Evolutionary conservation across 1,140 invertebrate genomes (phyloP).

Genomic region (Propsilocerus akamusi): DNA sequence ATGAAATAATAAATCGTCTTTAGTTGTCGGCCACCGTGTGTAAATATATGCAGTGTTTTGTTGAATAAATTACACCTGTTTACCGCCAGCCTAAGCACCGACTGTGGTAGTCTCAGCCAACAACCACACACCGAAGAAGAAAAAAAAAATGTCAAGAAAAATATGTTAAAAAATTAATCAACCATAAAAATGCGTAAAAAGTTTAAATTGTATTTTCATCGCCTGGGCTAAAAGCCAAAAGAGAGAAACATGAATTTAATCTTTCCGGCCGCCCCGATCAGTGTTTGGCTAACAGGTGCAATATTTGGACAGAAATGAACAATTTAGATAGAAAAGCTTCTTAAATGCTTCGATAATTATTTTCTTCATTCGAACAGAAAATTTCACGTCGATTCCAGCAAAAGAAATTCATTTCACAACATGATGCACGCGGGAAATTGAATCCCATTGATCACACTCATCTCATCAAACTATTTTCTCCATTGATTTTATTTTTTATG

Average conservation of each 20-base stretch:
- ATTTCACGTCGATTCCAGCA: slow-evolving; percentile 1
- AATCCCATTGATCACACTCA: too few relatives aligned
- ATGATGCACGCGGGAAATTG: too few relatives aligned
- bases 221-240: too few relatives aligned
- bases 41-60: slow-evolving; percentile 3
- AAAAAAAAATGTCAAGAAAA: background rate
- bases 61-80: slow-evolving; percentile 4
- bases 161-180: slow-evolving; percentile 2
- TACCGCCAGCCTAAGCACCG: background rate
- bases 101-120: too few relatives aligned
- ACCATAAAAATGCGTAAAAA: background rate
- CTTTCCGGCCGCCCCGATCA: too few relatives aligned
- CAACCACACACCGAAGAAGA: background rate
- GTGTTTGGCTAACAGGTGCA: background rate
- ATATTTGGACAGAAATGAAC: background rate
- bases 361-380: background rate
- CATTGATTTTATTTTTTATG: too few relatives aligned
- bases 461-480: too few relatives aligned
- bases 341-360: too few relatives aligned
- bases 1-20: slow-evolving; percentile 2
- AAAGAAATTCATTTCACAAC: too few relatives aligned
- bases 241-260: too few relatives aligned
- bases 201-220: background rate
- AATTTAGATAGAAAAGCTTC: background rate
- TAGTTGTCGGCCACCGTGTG: background rate